Evolutionary conservation across 2,888 invertebrate genomes (phyloP).

Genomic region (Scaptomyza flava): DNA sequence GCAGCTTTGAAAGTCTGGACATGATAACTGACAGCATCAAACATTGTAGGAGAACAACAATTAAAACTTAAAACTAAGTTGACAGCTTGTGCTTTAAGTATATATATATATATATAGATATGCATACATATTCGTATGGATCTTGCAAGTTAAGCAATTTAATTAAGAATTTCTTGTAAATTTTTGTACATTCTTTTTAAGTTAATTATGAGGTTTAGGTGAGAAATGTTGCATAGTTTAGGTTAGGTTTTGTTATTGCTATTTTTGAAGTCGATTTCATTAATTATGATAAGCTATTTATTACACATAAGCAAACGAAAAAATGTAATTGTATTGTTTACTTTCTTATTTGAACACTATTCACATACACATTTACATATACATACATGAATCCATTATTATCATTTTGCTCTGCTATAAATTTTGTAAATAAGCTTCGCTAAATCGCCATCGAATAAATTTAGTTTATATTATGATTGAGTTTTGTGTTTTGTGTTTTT

Average conservation of each 20-base stretch:
- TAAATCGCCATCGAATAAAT: conserved; percentile 74
- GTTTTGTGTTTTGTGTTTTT: conserved; percentile 17
- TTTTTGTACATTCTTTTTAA: conserved; percentile 22
- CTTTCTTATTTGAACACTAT: conserved; percentile 13
- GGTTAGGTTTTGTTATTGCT: conserved; percentile 54
- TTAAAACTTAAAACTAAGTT: conserved; percentile 27
- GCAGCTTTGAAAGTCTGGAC: conserved; percentile 10
- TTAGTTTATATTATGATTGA: conserved; percentile 39
- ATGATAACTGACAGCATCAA: conserved; percentile 15
- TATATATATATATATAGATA: conserved; percentile 17
- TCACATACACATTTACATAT: not conserved
- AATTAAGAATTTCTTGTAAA: conserved; percentile 17
- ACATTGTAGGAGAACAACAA: conserved; percentile 16
- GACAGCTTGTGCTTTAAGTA: conserved; percentile 40
- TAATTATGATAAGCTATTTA: conserved; percentile 37
- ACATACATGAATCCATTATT: conserved; percentile 1
- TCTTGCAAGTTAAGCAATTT: conserved; percentile 15
- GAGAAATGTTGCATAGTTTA: conserved; percentile 28
- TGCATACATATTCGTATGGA: conserved; percentile 11
- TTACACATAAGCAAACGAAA: conserved; percentile 23
- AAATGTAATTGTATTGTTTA: not conserved
- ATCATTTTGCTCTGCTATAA: conserved; percentile 9
- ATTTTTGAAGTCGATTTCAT: conserved; percentile 28
- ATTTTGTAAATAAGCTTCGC: conserved; percentile 54
- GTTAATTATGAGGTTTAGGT: conserved; percentile 31